Percentiles rank a stretch among this genome's conserved stretches.
Conservation (phyloP, 2,888 invertebrate species). For the Hirtodrosophila duncani region DNA sequence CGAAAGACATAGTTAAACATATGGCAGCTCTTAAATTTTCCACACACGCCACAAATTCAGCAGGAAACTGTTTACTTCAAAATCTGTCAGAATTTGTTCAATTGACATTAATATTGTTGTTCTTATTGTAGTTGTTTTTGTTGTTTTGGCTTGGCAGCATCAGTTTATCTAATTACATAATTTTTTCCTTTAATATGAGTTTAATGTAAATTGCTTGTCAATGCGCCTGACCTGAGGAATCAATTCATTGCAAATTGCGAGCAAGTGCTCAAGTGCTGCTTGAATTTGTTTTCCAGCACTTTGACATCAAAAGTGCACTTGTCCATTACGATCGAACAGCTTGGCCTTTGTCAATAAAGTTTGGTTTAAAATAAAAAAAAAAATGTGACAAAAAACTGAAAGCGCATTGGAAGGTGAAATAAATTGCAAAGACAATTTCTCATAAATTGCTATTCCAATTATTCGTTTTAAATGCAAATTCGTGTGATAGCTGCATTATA, state of each 20-base stretch:
- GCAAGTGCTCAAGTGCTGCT: conserved; percentile 32
- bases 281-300: conserved; percentile 17
- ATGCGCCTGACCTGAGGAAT: no score
- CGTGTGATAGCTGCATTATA: no score
- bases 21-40: conserved; percentile 39
- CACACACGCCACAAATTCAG: conserved; percentile 36
- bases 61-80: conserved; percentile 24
- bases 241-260: no score
- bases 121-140: conserved; percentile 10
- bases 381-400: no score
- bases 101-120: conserved; percentile 19
- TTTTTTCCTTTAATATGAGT: conserved; percentile 43
- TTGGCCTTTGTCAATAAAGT: no score
- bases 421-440: no score
- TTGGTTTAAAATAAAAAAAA: no score
- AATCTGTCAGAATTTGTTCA: conserved; percentile 33
- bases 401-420: no score
- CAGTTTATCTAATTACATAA: conserved; percentile 17
- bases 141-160: conserved; percentile 3
- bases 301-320: conserved; percentile 12
- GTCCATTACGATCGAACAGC: no score
- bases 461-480: no score
- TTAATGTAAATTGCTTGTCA: conserved; percentile 47
- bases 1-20: no score
- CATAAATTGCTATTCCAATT: no score